phyloP scores from a whole-genome alignment of 1,140 invertebrate species.

The Holotrichia oblita region DNA sequence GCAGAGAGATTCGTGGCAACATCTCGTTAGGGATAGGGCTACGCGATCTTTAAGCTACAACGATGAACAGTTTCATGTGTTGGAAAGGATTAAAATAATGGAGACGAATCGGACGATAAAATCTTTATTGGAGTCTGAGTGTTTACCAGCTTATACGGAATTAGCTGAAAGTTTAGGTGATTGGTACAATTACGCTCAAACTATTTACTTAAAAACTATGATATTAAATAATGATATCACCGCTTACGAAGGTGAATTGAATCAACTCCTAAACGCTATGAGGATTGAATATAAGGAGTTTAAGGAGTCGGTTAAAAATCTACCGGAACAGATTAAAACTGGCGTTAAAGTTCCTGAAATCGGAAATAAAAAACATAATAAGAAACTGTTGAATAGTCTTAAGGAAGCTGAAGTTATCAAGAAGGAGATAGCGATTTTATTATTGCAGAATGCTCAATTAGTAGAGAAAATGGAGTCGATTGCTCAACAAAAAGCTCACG shows the following conservation, averaged over 20 bases:
- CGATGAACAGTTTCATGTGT: constrained; percentile 92
- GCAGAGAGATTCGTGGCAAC: constrained; percentile 85
- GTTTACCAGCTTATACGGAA: constrained; percentile 71
- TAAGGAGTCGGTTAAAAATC: background rate
- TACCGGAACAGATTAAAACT: constrained; percentile 17
- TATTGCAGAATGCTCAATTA: constrained; percentile 5
- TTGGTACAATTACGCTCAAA: constrained; percentile 87
- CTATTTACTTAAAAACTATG: constrained; percentile 77
- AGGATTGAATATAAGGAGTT: constrained; percentile 36
- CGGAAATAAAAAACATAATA: constrained; percentile 21
- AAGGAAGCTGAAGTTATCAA: background rate
- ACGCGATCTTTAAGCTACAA: constrained; percentile 87
- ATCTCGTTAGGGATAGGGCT: constrained; percentile 85
- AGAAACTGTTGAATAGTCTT: constrained; percentile 25
- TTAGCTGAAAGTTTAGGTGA: constrained; percentile 79
- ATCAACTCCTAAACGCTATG: constrained; percentile 1
- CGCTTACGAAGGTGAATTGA: constrained; percentile 49
- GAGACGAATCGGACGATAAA: constrained; percentile 77
- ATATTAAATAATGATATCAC: constrained; percentile 79
- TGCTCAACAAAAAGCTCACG: background rate
- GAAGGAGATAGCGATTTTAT: constrained; percentile 2
- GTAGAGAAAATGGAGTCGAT: background rate
- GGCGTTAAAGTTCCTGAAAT: constrained; percentile 31
- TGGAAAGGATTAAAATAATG: constrained; percentile 80
- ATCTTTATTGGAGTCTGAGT: constrained; percentile 71